Evolutionary conservation across 2,113 vertebrate genomes (phyloP), one percentile per base, ranked within the genome.

Genomic region (Isichthys henryi): DNA sequence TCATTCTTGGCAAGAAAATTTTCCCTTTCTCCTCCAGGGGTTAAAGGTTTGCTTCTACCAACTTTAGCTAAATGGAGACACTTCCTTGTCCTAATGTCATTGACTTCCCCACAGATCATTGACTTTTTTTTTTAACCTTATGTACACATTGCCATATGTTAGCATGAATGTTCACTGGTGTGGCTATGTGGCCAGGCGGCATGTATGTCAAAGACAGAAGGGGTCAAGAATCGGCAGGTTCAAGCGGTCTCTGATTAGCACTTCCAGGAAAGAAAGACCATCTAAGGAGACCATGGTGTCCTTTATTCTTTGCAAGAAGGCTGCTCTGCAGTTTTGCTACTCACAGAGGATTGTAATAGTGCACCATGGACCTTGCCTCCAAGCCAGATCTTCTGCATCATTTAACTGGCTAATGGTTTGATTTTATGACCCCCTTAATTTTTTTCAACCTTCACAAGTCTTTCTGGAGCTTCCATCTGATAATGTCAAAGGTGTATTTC

Each of bases 371-470:
- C 19, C 3, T 27, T 82, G 50, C 88, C 31, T 80, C 74, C n/a
- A 50, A 80, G 74, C 50, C 74, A 89, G 77, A 89, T 89, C 88
- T 89, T 89, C 88, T 89, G 88, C 88, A 82, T 49, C 88, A 89
- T 89, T 89, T 89, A 89, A 89, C 88, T 48, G 49, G 70, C 49
- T 89, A 89, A 89, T 89, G 74, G 88, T 49, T 56, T 53, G 70
- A 56, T 89, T 89, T 89, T 89, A 89, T 89, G 88, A 83, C 77
- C 88, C 66, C 74, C 45, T 62, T 89, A 23, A 89, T 89, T 89
- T 50, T 39, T 17, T 56, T 53, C 74, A 89, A 89, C 88, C 88
- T 82, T 89, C 88, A 89, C 70, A 43, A 89, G 88, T 82, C 88
- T 80, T 89, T 82, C 31, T 17, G 35, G 88, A 89, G 48, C 80